These are phyloP conservation scores for Clistopyga incitator DNA, from an alignment of 2,888 invertebrate genomes.

Conservation along the genomic window DNA sequence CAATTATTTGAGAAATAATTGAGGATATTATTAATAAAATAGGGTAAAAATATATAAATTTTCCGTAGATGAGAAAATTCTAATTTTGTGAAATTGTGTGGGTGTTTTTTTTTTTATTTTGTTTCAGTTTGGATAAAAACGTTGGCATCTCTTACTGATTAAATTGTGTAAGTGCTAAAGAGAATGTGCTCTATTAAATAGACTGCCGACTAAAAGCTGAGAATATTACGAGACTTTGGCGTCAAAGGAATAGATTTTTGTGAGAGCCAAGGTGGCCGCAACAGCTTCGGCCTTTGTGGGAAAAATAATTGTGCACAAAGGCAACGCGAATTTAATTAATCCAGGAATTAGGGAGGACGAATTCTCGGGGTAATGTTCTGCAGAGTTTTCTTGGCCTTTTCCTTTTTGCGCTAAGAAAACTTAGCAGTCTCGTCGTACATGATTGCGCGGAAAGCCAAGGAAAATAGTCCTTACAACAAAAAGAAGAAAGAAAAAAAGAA, in stretches of 20 bases:
- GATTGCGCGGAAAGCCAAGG: background rate
- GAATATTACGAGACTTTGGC: background rate
- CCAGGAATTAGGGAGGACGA: background rate
- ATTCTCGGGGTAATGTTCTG: background rate
- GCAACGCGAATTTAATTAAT: background rate
- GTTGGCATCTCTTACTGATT: no score
- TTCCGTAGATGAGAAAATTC: no score
- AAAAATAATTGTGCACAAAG: background rate
- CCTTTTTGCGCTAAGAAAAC: background rate
- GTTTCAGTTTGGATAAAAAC: no score
- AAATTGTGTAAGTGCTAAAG: no score
- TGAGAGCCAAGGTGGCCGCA: background rate
- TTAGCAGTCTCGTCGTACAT: background rate
- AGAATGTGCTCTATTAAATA: no score
- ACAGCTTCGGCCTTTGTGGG: background rate
- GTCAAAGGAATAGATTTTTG: background rate
- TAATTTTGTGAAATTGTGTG: no score
- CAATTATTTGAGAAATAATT: no score
- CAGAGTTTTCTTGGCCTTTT: background rate
- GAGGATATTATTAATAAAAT: no score
- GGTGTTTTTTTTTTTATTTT: no score
- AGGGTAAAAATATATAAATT: no score
- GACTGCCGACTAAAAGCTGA: background rate
- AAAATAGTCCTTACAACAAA: background rate
- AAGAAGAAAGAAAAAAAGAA: no score